Conservation (phyloP, 2,888 invertebrate genomes). For the Ctenicera cuprea region DNA sequence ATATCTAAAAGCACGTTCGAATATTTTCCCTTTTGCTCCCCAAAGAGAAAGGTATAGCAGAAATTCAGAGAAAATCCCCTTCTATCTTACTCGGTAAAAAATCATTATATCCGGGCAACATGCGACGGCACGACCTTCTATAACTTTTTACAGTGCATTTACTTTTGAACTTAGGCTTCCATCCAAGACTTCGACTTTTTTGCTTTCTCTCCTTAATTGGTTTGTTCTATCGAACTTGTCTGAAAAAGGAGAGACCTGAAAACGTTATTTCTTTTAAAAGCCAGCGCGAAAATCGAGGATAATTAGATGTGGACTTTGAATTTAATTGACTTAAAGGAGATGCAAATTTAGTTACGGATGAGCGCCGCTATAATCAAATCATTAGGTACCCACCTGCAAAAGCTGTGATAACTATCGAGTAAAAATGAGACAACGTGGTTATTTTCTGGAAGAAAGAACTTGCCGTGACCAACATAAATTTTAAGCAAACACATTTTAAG, state of each 20-base stretch:
- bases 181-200: constrained; percentile 37
- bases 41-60: constrained; percentile 30
- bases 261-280: constrained; percentile 2
- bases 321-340: constrained; percentile 10
- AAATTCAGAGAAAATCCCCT: constrained; percentile 40
- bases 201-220: constrained; percentile 34
- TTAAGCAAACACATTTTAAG: constrained; percentile 43
- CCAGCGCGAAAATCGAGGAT: neutral
- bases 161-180: constrained; percentile 40
- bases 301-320: constrained; percentile 15
- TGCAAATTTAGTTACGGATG: neutral
- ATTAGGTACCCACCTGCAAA: too few relatives aligned
- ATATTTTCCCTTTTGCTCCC: constrained; percentile 19
- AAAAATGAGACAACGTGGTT: constrained; percentile 26
- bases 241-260: constrained; percentile 2
- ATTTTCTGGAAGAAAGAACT: constrained; percentile 37
- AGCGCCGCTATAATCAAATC: neutral
- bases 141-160: constrained; percentile 46
- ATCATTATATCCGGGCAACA: constrained; percentile 47
- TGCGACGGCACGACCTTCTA: constrained; percentile 46
- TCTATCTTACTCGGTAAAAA: constrained; percentile 45
- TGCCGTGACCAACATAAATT: constrained; percentile 38
- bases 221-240: constrained; percentile 34
- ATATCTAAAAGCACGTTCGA: neutral
- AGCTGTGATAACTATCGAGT: neutral